phyloP scores from a whole-genome alignment of 2,888 invertebrate species.

The Mythimna vitellina region DNA sequence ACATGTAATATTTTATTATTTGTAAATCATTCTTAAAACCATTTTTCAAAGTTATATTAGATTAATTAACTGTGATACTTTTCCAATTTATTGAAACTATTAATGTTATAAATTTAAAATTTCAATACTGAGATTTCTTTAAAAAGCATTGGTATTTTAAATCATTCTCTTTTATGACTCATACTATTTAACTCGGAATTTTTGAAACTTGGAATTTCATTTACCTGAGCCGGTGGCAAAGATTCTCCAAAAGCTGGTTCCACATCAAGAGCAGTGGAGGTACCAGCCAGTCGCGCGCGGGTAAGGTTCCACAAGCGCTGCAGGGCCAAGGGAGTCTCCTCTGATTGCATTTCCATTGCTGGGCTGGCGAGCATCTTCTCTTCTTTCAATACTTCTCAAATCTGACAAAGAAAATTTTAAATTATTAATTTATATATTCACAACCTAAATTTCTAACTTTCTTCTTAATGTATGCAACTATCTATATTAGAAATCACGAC shows the following conservation, averaged over 20 bases:
- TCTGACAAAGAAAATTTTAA: conserved; percentile 47
- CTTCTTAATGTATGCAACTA: conserved; percentile 31
- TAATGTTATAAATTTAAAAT: background rate
- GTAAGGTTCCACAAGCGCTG: conserved; percentile 89
- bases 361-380: conserved; percentile 85
- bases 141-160: background rate
- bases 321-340: conserved; percentile 88
- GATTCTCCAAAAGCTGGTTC: conserved; percentile 84
- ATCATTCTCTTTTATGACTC: background rate
- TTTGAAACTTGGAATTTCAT: conserved; percentile 2
- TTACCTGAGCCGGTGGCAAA: conserved; percentile 86
- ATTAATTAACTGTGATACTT: background rate
- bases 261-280: conserved; percentile 83
- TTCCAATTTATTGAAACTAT: conserved; percentile 6
- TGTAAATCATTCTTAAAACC: too few species aligned
- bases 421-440: background rate
- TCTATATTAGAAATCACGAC: conserved; percentile 23
- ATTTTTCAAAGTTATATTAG: background rate
- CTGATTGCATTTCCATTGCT: conserved; percentile 90
- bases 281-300: conserved; percentile 86
- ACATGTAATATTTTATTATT: too few species aligned
- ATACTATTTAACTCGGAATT: too few species aligned
- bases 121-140: background rate
- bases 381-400: conserved; percentile 52
- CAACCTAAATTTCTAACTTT: conserved; percentile 33